Percentiles rank a stretch among this genome's conserved stretches.
These are phyloP conservation scores for Stenurella melanura DNA, from an alignment of 2,888 invertebrate species.

Conservation along the genomic window DNA sequence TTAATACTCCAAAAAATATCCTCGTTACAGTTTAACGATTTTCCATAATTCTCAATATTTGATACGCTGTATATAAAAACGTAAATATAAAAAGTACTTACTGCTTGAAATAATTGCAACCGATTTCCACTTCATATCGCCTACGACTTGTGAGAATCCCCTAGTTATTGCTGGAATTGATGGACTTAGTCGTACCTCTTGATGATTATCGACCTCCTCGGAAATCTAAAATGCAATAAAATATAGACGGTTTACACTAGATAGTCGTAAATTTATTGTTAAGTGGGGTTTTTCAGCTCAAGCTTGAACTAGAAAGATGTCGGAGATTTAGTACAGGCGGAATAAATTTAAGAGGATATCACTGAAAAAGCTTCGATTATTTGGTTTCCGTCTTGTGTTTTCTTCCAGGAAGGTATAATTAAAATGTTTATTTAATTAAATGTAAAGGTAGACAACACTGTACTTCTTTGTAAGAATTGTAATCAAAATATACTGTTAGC, in stretches of 20 bases:
- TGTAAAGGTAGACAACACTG: neutral
- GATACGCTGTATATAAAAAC: neutral
- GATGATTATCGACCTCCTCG: constrained; percentile 44
- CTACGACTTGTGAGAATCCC: constrained; percentile 73
- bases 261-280: constrained; percentile 13
- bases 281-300: constrained; percentile 12
- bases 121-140: constrained; percentile 76
- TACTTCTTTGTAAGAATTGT: neutral
- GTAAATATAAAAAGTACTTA: constrained; percentile 66
- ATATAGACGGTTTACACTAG: constrained; percentile 29
- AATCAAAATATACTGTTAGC: too few relatives aligned
- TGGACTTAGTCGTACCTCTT: constrained; percentile 68
- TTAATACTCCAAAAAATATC: too few relatives aligned
- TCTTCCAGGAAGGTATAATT: neutral
- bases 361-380: neutral
- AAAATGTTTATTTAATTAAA: neutral
- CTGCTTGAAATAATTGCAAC: constrained; percentile 75
- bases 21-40: too few relatives aligned
- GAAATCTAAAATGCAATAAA: constrained; percentile 51
- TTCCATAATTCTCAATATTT: too few relatives aligned
- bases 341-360: neutral
- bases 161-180: constrained; percentile 73
- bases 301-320: neutral
- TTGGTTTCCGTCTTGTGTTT: neutral
- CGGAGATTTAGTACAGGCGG: neutral